phyloP scores from a whole-genome alignment of 2,113 vertebrate species.

The Phoxinus phoxinus region DNA sequence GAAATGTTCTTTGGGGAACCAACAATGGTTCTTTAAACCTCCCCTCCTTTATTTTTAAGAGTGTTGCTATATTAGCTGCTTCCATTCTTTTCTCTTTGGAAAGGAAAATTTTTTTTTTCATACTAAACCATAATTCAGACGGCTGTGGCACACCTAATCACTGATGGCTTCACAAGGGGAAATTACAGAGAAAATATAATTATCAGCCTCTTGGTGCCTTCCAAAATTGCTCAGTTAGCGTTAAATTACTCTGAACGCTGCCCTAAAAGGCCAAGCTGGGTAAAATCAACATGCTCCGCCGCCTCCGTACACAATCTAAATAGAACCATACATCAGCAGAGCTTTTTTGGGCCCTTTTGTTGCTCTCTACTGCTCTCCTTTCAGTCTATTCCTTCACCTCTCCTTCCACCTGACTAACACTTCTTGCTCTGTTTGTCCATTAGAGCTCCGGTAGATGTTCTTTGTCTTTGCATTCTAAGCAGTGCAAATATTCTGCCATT shows the following conservation, averaged over 20 bases:
- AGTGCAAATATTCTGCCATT: constrained; percentile 44
- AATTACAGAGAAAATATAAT: constrained; percentile 28
- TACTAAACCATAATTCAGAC: constrained; percentile 2
- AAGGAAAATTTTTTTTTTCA: not conserved
- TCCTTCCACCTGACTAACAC: constrained; percentile 46
- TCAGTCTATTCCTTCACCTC: constrained; percentile 13
- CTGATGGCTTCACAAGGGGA: not conserved
- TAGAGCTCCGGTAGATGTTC: constrained; percentile 16
- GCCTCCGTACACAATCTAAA: constrained; percentile 40
- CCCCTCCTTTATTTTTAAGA: too few relatives aligned
- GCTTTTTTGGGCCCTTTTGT: constrained; percentile 27
- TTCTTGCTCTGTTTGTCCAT: constrained; percentile 47
- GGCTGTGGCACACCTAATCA: not conserved
- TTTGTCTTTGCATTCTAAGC: constrained; percentile 25
- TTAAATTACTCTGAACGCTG: constrained; percentile 30
- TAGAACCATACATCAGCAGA: constrained; percentile 13
- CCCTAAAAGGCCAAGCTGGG: constrained; percentile 25
- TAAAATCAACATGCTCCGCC: constrained; percentile 29
- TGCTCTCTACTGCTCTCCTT: not conserved
- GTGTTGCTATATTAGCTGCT: not conserved
- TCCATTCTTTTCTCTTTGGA: not conserved
- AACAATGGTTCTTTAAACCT: too few relatives aligned
- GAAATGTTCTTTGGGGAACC: too few relatives aligned
- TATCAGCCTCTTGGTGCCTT: constrained; percentile 28
- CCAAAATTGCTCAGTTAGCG: constrained; percentile 38